These are phyloP conservation scores for Peromyscus nudipes DNA, from an alignment of 2,797 vertebrate species.

Conservation along the genomic window DNA sequence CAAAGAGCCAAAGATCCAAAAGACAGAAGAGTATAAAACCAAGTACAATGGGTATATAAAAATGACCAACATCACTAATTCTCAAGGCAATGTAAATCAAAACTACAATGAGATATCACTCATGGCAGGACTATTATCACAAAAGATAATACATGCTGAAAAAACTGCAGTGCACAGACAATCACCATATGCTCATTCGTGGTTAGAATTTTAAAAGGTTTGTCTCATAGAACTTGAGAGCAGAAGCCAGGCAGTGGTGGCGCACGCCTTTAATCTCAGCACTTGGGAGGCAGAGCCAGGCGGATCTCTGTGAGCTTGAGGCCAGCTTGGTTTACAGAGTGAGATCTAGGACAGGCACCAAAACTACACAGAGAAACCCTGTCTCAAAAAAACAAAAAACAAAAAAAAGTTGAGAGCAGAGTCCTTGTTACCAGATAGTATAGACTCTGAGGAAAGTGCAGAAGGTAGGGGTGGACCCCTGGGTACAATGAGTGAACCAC, in stretches of 20 bases:
- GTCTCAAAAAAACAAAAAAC: too few relatives aligned
- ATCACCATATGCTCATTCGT: neutral
- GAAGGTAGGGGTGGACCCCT: rapidly evolving
- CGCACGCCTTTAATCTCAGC: too few relatives aligned
- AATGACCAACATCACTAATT: neutral
- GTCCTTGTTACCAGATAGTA: neutral
- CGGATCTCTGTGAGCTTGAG: too few relatives aligned
- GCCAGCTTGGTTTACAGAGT: too few relatives aligned
- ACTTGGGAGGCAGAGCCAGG: too few relatives aligned
- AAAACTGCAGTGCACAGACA: neutral
- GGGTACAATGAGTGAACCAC: too few relatives aligned
- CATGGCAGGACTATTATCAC: neutral
- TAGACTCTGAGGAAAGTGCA: neutral
- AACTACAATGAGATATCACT: neutral
- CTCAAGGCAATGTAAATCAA: neutral
- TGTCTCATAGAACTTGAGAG: neutral
- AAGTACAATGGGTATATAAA: neutral
- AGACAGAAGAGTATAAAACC: neutral
- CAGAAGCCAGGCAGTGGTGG: neutral
- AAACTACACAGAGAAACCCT: too few relatives aligned
- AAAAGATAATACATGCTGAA: neutral
- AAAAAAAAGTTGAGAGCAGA: neutral
- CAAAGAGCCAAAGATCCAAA: neutral
- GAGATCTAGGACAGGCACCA: too few relatives aligned
- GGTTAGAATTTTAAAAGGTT: neutral